Evolutionary conservation across 2,113 vertebrate genomes (phyloP).

Genomic region (Bufo bufo): DNA sequence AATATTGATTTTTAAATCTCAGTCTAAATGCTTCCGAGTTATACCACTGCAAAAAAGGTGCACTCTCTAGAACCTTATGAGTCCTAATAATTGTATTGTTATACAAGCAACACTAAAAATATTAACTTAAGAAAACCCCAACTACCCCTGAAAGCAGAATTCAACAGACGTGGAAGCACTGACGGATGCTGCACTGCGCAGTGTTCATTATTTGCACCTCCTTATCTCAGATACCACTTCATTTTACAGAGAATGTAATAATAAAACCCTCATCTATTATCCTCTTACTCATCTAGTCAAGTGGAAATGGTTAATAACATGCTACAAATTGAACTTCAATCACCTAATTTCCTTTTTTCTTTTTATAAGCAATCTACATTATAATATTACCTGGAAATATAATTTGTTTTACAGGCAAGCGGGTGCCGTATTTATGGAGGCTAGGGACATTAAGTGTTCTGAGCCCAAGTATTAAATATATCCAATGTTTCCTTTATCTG

Average conservation of each 20-base stretch:
- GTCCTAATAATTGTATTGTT: neutral
- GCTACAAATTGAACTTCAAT: conserved; percentile 99
- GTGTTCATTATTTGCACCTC: conserved; percentile 99
- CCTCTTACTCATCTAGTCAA: conserved; percentile 95
- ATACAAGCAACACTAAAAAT: neutral
- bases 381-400: conserved; percentile 80
- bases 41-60: neutral
- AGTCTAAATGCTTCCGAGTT: too few relatives aligned
- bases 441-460: conserved; percentile 81
- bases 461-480: conserved; percentile 82
- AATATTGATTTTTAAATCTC: too few relatives aligned
- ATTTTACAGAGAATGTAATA: conserved; percentile 98
- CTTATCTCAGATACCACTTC: conserved; percentile 99
- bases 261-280: conserved; percentile 99
- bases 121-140: neutral
- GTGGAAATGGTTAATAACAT: conserved; percentile 99
- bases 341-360: conserved; percentile 84
- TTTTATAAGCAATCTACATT: conserved; percentile 85
- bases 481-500: conserved; percentile 78
- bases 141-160: conserved; percentile 63
- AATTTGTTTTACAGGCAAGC: conserved; percentile 82
- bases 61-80: neutral
- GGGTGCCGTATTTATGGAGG: conserved; percentile 77
- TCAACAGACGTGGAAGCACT: conserved; percentile 73
- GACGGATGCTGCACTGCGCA: conserved; percentile 95